A percentile compares a stretch with the other conserved stretches of the same genome.
phyloP scores from a whole-genome alignment of 2,888 invertebrate genomes.

The Branchinecta sandiegonensis region DNA sequence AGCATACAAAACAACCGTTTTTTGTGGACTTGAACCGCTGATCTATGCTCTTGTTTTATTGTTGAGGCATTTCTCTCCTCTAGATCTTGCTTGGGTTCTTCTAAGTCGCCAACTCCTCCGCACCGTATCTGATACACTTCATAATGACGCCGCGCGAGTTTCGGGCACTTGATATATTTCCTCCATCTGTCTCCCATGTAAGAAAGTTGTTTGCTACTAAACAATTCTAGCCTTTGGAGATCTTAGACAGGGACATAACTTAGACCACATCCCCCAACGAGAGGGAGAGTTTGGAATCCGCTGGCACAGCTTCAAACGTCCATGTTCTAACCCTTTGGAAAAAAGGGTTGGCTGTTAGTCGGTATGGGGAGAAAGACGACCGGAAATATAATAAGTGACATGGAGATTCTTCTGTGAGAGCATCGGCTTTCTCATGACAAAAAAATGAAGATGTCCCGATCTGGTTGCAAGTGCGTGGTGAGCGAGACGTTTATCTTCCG shows the following conservation, averaged over 20 bases:
- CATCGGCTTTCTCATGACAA: slow-evolving; percentile 5
- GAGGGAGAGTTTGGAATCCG: neutral
- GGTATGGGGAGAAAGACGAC: neutral
- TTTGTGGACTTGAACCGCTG: no score
- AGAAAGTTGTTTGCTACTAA: neutral
- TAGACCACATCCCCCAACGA: neutral
- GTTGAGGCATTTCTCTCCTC: no score
- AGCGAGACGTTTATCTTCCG: no score
- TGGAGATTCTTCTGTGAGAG: neutral
- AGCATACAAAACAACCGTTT: no score
- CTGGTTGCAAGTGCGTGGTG: no score
- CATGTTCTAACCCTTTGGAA: slow-evolving; percentile 1
- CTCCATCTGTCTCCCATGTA: no score
- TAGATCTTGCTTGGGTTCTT: no score
- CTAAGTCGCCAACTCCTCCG: no score
- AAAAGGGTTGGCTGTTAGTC: neutral
- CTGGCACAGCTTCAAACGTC: neutral
- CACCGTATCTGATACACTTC: no score
- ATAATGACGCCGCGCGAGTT: no score
- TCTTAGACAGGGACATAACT: neutral
- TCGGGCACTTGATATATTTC: no score
- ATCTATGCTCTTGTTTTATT: no score
- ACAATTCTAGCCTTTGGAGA: slow-evolving; percentile 13
- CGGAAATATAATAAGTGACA: slow-evolving; percentile 1
- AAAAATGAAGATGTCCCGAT: neutral